Evolutionary conservation across 1,140 invertebrate genomes (phyloP).

Genomic region (Maniola jurtina): DNA sequence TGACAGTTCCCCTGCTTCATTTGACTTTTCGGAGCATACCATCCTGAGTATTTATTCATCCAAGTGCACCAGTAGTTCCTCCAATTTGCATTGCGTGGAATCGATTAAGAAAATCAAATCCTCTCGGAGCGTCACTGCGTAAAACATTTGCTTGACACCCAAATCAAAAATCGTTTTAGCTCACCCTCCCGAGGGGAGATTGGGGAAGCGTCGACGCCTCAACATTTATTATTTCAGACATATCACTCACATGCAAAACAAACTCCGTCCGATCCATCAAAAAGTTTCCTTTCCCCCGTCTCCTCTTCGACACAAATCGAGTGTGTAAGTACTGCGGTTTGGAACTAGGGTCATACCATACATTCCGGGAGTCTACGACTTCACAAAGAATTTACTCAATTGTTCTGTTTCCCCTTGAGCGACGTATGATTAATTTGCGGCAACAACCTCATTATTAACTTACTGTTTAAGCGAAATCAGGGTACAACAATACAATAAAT

Average conservation of each 20-base stretch:
- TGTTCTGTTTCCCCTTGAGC: slow-evolving; percentile 20
- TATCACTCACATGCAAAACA: slow-evolving; percentile 79
- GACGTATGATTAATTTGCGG: slow-evolving; percentile 31
- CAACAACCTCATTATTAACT: slow-evolving; percentile 19
- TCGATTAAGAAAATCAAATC: slow-evolving; percentile 78
- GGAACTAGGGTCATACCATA: slow-evolving; percentile 33
- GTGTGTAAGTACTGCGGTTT: slow-evolving; percentile 74
- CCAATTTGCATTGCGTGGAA: slow-evolving; percentile 35
- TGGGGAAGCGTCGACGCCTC: slow-evolving; percentile 74
- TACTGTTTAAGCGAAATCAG: not conserved
- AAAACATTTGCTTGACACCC: slow-evolving; percentile 78
- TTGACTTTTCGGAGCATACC: no score
- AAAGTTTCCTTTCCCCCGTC: slow-evolving; percentile 66
- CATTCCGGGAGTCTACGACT: slow-evolving; percentile 23
- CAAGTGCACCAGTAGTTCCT: slow-evolving; percentile 12
- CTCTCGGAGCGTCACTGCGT: slow-evolving; percentile 66
- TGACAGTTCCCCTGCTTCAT: no score
- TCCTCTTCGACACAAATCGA: slow-evolving; percentile 68
- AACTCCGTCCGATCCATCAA: slow-evolving; percentile 78
- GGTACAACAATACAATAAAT: slow-evolving; percentile 1
- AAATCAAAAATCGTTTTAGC: slow-evolving; percentile 79
- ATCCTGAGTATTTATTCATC: no score
- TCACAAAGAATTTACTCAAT: slow-evolving; percentile 25
- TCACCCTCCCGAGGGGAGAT: slow-evolving; percentile 63
- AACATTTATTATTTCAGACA: slow-evolving; percentile 79